Conservation (phyloP, 2,113 vertebrate genomes). For the Numenius arquata region DNA sequence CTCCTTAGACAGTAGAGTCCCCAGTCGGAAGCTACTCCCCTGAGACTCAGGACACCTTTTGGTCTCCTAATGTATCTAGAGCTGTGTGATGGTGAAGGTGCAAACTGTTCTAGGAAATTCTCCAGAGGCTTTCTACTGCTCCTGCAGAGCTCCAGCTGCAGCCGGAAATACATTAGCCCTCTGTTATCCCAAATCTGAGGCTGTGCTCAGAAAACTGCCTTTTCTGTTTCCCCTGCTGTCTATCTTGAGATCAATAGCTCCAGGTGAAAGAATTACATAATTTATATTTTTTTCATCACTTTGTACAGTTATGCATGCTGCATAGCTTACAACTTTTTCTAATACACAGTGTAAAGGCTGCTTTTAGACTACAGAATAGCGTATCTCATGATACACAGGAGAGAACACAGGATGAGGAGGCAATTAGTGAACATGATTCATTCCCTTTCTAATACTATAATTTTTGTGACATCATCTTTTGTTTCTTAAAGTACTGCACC, state of each 20-base stretch:
- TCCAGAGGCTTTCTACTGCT: slow-evolving; percentile 13
- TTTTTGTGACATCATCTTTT: background rate
- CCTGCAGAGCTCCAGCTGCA: slow-evolving; percentile 15
- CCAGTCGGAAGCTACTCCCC: background rate
- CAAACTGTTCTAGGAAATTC: slow-evolving; percentile 21
- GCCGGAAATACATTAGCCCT: background rate
- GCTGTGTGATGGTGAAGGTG: background rate
- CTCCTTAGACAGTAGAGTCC: background rate
- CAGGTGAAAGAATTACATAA: background rate
- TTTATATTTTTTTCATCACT: background rate
- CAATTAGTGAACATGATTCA: slow-evolving; percentile 3
- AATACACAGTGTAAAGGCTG: background rate
- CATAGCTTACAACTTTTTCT: background rate
- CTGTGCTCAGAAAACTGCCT: background rate
- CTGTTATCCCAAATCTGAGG: background rate
- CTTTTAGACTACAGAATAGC: background rate
- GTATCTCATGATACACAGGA: background rate
- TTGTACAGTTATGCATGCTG: background rate
- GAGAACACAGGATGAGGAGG: background rate
- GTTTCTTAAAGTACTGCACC: background rate
- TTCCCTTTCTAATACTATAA: background rate
- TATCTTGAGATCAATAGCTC: background rate
- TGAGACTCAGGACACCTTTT: background rate
- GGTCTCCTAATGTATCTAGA: background rate
- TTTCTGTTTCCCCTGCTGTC: background rate